A percentile compares a stretch with the other conserved stretches of the same genome.
Conservation (phyloP, 1,140 invertebrate species). For the Centruroides vittatus region DNA sequence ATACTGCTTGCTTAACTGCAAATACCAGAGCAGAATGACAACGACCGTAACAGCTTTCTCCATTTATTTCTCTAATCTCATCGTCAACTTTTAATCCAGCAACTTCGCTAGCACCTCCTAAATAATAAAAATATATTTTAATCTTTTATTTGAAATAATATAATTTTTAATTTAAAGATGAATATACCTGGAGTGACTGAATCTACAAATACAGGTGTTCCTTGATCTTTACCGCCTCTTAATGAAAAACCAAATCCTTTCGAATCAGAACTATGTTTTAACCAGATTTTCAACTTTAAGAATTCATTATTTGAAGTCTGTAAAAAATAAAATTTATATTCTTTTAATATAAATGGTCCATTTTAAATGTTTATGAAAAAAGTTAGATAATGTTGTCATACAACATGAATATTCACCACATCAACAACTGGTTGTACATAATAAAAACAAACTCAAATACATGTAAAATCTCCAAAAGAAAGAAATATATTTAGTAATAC, state of each 20-base stretch:
- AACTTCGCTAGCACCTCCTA: conserved; percentile 7
- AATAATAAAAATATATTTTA: not conserved
- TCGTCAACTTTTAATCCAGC: conserved; percentile 11
- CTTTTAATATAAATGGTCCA: too few relatives aligned
- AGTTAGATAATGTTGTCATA: too few relatives aligned
- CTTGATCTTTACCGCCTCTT: conserved; percentile 11
- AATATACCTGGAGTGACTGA: conserved; percentile 3
- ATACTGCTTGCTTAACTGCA: conserved; percentile 8
- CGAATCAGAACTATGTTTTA: too few relatives aligned
- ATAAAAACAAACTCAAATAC: too few relatives aligned
- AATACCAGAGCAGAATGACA: conserved; percentile 9
- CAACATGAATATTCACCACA: too few relatives aligned
- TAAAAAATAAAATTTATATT: too few relatives aligned
- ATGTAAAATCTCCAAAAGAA: too few relatives aligned
- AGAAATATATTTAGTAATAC: too few relatives aligned
- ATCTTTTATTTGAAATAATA: not conserved
- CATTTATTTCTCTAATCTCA: conserved; percentile 10
- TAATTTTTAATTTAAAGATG: not conserved
- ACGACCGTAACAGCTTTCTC: conserved; percentile 1
- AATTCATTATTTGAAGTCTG: too few relatives aligned
- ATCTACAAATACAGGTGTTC: conserved; percentile 4
- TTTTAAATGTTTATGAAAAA: too few relatives aligned
- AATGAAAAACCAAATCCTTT: conserved; percentile 11
- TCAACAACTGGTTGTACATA: too few relatives aligned
- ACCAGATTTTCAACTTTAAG: too few relatives aligned